These are phyloP conservation scores for Pseudomyrmex sp. DNA, from an alignment of 1,140 invertebrate genomes.

Conservation along the genomic window DNA sequence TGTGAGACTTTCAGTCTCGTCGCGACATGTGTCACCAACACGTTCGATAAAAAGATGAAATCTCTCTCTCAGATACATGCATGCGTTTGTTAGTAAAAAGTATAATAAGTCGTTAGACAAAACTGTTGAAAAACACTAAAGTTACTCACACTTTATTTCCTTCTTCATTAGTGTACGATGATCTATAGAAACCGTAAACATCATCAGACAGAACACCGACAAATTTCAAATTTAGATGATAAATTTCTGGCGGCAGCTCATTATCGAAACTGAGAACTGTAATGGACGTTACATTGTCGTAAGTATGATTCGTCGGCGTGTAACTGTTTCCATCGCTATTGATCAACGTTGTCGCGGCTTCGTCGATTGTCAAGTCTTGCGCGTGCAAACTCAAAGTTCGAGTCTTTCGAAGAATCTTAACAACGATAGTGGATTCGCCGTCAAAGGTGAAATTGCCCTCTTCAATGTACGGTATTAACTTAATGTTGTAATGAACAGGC, in stretches of 20 bases:
- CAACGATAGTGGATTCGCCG: slow-evolving; percentile 57
- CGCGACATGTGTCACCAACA: too few species aligned
- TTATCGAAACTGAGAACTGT: slow-evolving; percentile 51
- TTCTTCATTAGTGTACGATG: slow-evolving; percentile 58
- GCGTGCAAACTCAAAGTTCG: slow-evolving; percentile 63
- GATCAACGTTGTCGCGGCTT: slow-evolving; percentile 5
- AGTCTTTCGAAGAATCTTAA: slow-evolving; percentile 63
- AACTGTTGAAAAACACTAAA: background rate
- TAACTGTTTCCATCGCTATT: background rate
- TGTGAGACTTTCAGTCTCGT: too few species aligned
- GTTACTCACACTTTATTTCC: slow-evolving; percentile 70
- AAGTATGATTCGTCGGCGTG: slow-evolving; percentile 4
- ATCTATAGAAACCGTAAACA: slow-evolving; percentile 69
- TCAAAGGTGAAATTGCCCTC: slow-evolving; percentile 69
- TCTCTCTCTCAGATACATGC: too few species aligned
- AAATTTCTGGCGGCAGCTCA: slow-evolving; percentile 41
- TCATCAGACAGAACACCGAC: slow-evolving; percentile 57
- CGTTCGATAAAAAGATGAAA: too few species aligned
- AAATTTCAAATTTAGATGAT: slow-evolving; percentile 65
- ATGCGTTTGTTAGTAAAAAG: background rate
- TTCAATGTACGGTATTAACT: slow-evolving; percentile 65
- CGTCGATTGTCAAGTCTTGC: slow-evolving; percentile 16
- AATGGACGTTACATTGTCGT: slow-evolving; percentile 55
- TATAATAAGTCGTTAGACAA: background rate
- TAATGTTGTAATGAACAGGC: slow-evolving; percentile 61